phyloP scores from a whole-genome alignment of 2,888 invertebrate species.

The Rhagonycha fulva region DNA sequence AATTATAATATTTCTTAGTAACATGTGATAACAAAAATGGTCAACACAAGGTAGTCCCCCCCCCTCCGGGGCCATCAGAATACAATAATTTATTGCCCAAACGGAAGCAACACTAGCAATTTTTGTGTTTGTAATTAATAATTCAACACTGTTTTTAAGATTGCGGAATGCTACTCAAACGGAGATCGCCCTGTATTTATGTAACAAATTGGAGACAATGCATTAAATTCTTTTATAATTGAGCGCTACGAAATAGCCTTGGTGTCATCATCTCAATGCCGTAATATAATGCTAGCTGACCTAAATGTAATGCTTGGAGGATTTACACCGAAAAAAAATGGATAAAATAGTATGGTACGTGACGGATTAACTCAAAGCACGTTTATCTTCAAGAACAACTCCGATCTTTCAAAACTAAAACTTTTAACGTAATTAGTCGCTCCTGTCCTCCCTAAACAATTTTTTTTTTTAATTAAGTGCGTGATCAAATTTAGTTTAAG shows the following conservation, averaged over 20 bases:
- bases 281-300: constrained; percentile 12
- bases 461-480: not conserved
- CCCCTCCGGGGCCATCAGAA: no score
- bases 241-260: not conserved
- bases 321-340: not conserved
- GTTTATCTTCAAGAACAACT: not conserved
- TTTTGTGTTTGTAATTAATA: no score
- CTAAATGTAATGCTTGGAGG: constrained; percentile 14
- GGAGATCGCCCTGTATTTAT: not conserved
- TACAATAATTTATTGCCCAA: no score
- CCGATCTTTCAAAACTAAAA: not conserved
- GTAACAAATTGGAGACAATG: not conserved
- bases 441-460: not conserved
- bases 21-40: no score
- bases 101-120: no score
- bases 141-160: not conserved
- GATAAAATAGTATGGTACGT: not conserved
- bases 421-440: not conserved
- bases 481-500: not conserved
- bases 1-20: no score
- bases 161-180: not conserved
- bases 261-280: constrained; percentile 5
- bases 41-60: no score
- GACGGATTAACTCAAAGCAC: not conserved
- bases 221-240: not conserved